Base-by-base conservation (phyloP, 2,797 vertebrate genomes). In the Phataginus tetradactyla region DNA sequence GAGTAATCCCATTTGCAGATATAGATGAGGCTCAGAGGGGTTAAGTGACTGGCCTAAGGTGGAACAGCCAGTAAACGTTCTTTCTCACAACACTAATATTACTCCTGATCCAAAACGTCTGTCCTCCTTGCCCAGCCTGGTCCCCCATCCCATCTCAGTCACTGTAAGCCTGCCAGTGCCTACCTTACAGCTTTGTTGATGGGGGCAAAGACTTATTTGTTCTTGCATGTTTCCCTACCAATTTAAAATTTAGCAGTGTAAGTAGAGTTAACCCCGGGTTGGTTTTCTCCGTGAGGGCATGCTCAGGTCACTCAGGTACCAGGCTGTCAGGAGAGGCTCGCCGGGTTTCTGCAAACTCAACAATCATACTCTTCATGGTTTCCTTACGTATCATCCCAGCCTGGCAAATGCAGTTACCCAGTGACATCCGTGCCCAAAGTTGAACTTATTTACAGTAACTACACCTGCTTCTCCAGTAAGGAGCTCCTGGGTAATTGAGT, bases 401-500 rank as follows among this genome's bases (percentile, higher is more conserved):
- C 57, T 51, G 93, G 93, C 89, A 97, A 96, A 97, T 96, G 89
- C 71, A 96, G 94, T 97, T 96, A 97, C 49, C 88, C 80, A 53
- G 0, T 96, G 97, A 97, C 97, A 96, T 97, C 49, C 9, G 37
- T 17, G 93, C 89, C 94, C 96, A 92, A 51, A 32, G 79, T 53
- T 66, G 89, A 81, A 94, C 96, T 95, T 97, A 97, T 97, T 97
- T 97, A 86, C 95, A 95, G 95, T 91, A 89, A 97, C 86, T 81
- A 49, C 89, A 85, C 96, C 89, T 91, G 78, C 86, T 92, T 95
- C 96, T 95, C 96, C 96, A 87, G 97, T 29, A 68, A 95, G 94
- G 83, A 64, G 61, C 95, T 75, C 83, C 94, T 20, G 66, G 0
- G 97, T 98, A 95, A 98, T 97, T 97, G 97, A 97, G 97, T 98